Base-by-base conservation (phyloP, 2,888 invertebrate genomes). In the Plebejus melissa region DNA sequence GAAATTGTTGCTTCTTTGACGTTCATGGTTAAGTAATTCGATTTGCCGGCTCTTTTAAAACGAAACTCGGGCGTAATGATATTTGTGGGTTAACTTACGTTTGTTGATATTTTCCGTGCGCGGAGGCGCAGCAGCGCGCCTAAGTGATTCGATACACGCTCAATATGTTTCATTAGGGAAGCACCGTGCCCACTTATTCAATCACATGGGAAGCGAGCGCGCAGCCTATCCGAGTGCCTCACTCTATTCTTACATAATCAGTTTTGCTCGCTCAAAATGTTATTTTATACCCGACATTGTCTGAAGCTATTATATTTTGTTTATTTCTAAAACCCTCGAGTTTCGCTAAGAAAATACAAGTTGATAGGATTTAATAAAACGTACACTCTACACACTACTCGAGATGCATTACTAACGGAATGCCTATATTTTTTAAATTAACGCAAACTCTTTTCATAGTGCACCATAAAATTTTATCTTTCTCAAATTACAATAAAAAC, bases 61-160 rank as follows among this genome's bases (percentile, higher is more conserved):
- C 84, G 90, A 90, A 88, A 89, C 88, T 88, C 87, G 80, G 82
- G 82, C 82, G 84, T 92, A 93, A 93, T 88, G 86, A 85, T 90
- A 90, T 93, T 93, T 93, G 86, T 85, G 84, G 88, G 88, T 88
- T 89, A 89, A 90, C 90, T 91, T 90, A 90, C 88, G 88, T 85
- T 88, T 89, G 90, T 90, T 90, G 89, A 85, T 85, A 83, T 85
- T 86, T 83, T 83, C 86, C 85, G 85, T 88, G 87, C 85, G 90
- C 90, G 90, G 87, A 83, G 88, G 89, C 90, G 89, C 89, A 89
- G 86, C 86, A 84, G 84, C 82, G 86, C 85, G 86, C 85, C 90
- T 93, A 93, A 93, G 93, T 93, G 93, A 91, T 90, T 91, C 91
- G 90, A 93, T 93, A 93, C 90, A 90, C 88, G 89, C 91, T 91